These are phyloP conservation scores for Ciconia boyciana DNA, from an alignment of 2,113 vertebrate genomes.

Conservation along the genomic window DNA sequence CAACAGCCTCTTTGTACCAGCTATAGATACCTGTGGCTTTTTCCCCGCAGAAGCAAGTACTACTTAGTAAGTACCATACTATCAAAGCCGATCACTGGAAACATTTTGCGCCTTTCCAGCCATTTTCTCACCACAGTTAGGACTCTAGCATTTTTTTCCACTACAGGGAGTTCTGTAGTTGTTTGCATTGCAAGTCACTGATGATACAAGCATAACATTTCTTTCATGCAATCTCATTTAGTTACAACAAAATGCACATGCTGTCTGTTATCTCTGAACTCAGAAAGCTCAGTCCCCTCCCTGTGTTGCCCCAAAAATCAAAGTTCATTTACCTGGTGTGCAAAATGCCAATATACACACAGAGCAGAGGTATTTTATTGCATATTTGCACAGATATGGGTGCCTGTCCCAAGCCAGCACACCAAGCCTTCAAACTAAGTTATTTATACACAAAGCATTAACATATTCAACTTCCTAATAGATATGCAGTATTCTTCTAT, in stretches of 20 bases:
- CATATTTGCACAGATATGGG: no score
- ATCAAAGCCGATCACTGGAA: background rate
- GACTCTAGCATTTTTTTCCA: background rate
- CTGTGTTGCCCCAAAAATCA: background rate
- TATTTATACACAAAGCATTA: no score
- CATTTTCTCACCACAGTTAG: background rate
- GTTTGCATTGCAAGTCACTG: background rate
- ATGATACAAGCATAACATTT: background rate
- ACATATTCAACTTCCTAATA: no score
- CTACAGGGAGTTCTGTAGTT: background rate
- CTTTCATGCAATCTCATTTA: background rate
- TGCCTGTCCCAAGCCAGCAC: no score
- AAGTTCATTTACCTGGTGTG: no score
- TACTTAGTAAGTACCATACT: background rate
- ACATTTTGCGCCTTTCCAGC: background rate
- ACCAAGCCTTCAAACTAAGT: no score
- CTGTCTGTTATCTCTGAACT: background rate
- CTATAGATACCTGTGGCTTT: background rate
- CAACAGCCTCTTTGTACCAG: background rate
- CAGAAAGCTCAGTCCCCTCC: background rate
- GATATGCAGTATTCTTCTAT: no score
- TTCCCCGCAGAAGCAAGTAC: background rate
- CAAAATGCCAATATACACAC: no score
- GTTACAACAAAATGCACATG: background rate
- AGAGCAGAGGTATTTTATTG: no score